These are phyloP conservation scores for Chydorus sphaericus DNA, from an alignment of 2,888 invertebrate genomes.

Conservation along the genomic window DNA sequence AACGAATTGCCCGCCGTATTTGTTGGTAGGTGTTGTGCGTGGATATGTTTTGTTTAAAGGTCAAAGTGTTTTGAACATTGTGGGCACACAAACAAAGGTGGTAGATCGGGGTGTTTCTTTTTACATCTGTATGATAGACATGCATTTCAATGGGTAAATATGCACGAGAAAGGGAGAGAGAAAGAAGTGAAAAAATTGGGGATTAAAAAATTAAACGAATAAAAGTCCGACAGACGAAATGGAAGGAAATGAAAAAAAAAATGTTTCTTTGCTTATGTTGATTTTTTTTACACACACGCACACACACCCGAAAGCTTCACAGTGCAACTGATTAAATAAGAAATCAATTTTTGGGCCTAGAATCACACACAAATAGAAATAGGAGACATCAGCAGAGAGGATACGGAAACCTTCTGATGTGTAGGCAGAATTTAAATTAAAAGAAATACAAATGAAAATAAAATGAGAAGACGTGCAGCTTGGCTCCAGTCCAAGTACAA, in stretches of 20 bases:
- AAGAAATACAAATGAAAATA: too few relatives aligned
- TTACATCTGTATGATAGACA: too few relatives aligned
- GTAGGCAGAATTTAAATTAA: too few relatives aligned
- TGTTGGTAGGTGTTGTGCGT: background rate
- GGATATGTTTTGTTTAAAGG: background rate
- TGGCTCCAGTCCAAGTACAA: too few relatives aligned
- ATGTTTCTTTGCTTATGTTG: background rate
- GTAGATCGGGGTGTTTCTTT: background rate
- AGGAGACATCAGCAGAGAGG: background rate
- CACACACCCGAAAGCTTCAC: too few relatives aligned
- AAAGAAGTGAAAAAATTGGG: background rate
- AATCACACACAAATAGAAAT: background rate
- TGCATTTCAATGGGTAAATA: background rate
- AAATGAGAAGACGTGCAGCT: too few relatives aligned
- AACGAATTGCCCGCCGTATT: background rate
- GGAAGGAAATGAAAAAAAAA: conserved; percentile 1
- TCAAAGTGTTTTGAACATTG: too few relatives aligned
- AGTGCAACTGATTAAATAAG: too few relatives aligned
- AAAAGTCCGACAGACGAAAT: background rate
- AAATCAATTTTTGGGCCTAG: too few relatives aligned
- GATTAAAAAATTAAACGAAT: too few relatives aligned
- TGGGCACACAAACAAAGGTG: background rate
- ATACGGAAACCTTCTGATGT: too few relatives aligned
- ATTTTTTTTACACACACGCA: background rate
- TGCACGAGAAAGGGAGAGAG: background rate